A percentile compares a stretch with the other conserved stretches of the same genome.
phyloP scores from a whole-genome alignment of 2,797 vertebrate species.

The Peromyscus nudipes region DNA sequence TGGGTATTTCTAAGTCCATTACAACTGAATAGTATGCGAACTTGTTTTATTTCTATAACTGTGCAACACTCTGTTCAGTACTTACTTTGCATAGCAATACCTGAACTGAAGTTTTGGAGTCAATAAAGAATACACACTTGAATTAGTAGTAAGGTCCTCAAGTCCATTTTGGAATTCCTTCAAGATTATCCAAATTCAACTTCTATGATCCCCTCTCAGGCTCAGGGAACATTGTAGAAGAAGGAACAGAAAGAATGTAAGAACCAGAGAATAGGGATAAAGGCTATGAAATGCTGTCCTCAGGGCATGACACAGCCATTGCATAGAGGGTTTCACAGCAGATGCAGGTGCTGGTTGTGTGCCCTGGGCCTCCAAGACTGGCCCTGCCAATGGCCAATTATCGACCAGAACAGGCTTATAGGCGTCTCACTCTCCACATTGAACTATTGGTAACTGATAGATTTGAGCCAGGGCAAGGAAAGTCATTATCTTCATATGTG shows the following conservation, averaged over 20 bases:
- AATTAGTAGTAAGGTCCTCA: background rate
- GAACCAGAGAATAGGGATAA: background rate
- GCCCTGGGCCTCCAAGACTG: rapidly evolving
- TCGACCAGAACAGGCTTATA: no score
- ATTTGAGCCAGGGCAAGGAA: background rate
- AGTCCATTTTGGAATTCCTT: background rate
- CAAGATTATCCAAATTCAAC: background rate
- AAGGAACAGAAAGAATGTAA: background rate
- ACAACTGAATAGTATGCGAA: background rate
- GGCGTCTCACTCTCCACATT: background rate
- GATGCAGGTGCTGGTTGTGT: background rate
- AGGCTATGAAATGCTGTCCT: background rate
- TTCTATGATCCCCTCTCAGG: background rate
- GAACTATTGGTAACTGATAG: background rate
- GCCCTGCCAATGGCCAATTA: background rate
- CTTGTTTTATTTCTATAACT: conserved; percentile 6
- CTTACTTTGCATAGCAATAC: background rate
- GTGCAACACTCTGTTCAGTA: background rate
- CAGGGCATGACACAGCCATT: background rate
- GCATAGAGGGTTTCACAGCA: background rate
- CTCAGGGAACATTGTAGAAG: background rate
- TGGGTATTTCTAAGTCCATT: background rate
- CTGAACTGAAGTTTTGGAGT: background rate
- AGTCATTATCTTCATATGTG: background rate
- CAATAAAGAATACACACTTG: background rate